A percentile compares a stretch with the other conserved stretches of the same genome.
phyloP scores from a whole-genome alignment of 2,113 vertebrate species.

The Leucosticte australis region DNA sequence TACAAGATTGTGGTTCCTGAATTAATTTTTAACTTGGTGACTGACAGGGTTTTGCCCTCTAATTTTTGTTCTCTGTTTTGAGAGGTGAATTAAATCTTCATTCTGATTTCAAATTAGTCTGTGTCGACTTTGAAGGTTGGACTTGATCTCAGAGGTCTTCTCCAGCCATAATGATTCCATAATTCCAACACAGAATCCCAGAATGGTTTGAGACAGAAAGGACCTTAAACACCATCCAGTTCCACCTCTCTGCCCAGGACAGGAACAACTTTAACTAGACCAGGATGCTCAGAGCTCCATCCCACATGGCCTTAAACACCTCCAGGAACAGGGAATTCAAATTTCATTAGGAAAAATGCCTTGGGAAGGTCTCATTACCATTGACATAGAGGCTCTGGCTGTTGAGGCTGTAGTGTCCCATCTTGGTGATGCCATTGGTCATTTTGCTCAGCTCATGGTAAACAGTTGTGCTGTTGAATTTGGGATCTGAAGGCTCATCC shows the following conservation, averaged over 20 bases:
- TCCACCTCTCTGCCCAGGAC: neutral
- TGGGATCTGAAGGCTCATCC: neutral
- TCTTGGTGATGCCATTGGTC: conserved; percentile 26
- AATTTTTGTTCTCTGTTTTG: neutral
- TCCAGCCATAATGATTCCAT: neutral
- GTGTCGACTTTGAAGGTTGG: neutral
- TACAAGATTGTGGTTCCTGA: neutral
- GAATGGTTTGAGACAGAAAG: neutral
- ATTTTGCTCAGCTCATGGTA: conserved; percentile 61
- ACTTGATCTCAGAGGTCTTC: neutral
- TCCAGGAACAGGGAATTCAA: neutral
- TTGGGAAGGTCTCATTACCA: neutral
- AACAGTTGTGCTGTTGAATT: conserved; percentile 23
- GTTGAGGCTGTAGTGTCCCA: conserved; percentile 59
- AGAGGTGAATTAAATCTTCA: neutral
- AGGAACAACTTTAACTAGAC: neutral
- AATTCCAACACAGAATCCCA: neutral
- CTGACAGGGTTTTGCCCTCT: neutral
- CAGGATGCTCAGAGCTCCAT: neutral
- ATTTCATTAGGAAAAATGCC: neutral
- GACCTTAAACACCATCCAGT: neutral
- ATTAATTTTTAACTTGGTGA: neutral
- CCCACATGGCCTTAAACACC: neutral
- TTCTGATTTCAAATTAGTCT: neutral
- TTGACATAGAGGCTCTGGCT: conserved; percentile 26